Percentiles rank a stretch among this genome's conserved stretches.
Evolutionary conservation across 2,888 invertebrate species (phyloP).

Genomic region (Helleia helle): DNA sequence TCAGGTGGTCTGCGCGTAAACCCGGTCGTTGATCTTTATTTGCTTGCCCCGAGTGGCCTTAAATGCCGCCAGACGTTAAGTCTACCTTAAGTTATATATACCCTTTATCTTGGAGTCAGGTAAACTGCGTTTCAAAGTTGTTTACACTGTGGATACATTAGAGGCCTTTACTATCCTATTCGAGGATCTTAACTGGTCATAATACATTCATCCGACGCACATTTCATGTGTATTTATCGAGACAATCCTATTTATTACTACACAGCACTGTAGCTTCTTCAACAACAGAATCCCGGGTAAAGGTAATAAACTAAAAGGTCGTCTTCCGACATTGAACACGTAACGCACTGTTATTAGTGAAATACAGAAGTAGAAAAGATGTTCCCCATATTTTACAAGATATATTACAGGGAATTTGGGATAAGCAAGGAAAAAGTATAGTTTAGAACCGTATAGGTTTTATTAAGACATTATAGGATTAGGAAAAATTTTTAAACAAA

Average conservation of each 20-base stretch:
- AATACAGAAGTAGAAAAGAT: too few species aligned
- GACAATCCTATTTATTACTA: slow-evolving; percentile 4
- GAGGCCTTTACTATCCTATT: background rate
- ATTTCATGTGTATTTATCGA: slow-evolving; percentile 6
- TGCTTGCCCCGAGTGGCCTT: slow-evolving; percentile 30
- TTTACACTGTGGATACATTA: slow-evolving; percentile 26
- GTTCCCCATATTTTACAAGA: too few species aligned
- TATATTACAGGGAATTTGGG: too few species aligned
- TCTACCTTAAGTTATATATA: slow-evolving; percentile 29
- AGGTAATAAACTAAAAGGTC: background rate
- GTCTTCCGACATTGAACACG: too few species aligned
- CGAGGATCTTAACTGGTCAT: slow-evolving; percentile 7
- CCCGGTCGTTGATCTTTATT: slow-evolving; percentile 59
- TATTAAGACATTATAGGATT: too few species aligned
- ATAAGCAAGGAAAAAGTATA: too few species aligned
- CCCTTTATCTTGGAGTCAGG: slow-evolving; percentile 36
- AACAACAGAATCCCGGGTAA: slow-evolving; percentile 2
- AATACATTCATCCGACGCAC: slow-evolving; percentile 6
- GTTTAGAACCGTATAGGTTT: too few species aligned
- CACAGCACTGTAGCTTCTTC: slow-evolving; percentile 10
- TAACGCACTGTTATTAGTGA: too few species aligned
- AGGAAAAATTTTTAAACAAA: too few species aligned
- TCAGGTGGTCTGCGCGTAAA: slow-evolving; percentile 37
- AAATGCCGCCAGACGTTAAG: slow-evolving; percentile 34
- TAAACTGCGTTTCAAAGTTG: slow-evolving; percentile 29